Evolutionary conservation across 1,140 invertebrate species (phyloP), one percentile per base, ranked within the genome.

Genomic region (Drosophila repleta): DNA sequence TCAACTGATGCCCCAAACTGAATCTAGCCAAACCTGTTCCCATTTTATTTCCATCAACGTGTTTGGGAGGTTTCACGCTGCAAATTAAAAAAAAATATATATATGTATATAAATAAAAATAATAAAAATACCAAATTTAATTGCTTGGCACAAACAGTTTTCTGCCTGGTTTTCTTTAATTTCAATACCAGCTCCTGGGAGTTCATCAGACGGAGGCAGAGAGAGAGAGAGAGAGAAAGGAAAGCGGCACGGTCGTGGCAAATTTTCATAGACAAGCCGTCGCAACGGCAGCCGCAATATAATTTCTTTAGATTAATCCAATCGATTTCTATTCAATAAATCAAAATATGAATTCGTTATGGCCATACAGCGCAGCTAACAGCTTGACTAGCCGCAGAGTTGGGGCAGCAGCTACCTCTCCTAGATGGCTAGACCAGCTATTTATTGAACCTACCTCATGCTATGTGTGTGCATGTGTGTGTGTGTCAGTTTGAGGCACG

Each of bases 301-400:
- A 88, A 88, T 88, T 88, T 88, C 84, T 88, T 83, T 88, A 80
- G 81, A 90, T 90, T 90, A 90, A 79, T 90, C 79, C 85, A 87
- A 90, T 90, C 85, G 85, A 90, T 90, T 90, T 90, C 87, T 82
- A 90, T 90, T 90, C 85, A 90, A 90, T 90, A 90, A 90, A 90
- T 90, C 87, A 90, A 90, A 85, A 88, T 88, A 79, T 88, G 84
- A 74, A 87, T 88, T 88, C 84, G 83, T 66, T 83, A 76, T 82
- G 83, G 79, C 65, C 56, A 56, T 68, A 69, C 74, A 72, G 73
- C 73, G 67, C 55, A 60, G 66, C 76, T 68, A 78, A 80, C 65
- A 68, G 41, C 78, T 63, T 29, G 26, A 45, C 70, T 74, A 70
- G 75, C 70, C 65, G 56, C 60, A 45, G 15, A 64, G 67, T 64